A percentile compares a stretch with the other conserved stretches of the same genome.
Evolutionary conservation across 1,140 invertebrate genomes (phyloP).

Genomic region (Danaus plexippus): DNA sequence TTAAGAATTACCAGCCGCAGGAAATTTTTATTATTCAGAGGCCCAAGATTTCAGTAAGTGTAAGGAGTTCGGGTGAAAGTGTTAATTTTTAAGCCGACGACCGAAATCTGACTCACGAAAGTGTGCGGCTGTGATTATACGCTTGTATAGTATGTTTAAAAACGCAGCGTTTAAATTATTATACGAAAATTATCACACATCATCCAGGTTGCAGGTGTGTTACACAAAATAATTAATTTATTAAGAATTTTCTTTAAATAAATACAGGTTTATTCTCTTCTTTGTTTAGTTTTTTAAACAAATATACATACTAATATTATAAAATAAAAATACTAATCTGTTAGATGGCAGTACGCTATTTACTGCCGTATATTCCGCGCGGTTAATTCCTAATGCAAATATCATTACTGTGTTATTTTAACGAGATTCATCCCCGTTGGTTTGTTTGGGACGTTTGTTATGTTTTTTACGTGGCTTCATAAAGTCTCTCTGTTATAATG

Average conservation of each 20-base stretch:
- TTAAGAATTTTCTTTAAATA: not conserved
- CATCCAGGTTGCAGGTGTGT: not conserved
- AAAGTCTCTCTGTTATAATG: slow-evolving; percentile 17
- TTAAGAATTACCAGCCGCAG: slow-evolving; percentile 31
- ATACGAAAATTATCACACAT: no score
- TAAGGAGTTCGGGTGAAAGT: slow-evolving; percentile 36
- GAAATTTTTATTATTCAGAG: slow-evolving; percentile 54
- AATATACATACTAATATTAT: not conserved
- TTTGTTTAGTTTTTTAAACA: not conserved
- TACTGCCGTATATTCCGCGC: slow-evolving; percentile 19
- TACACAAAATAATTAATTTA: not conserved
- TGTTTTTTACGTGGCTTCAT: slow-evolving; percentile 23
- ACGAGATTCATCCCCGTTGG: slow-evolving; percentile 46
- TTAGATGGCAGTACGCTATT: not conserved
- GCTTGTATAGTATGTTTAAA: slow-evolving; percentile 2
- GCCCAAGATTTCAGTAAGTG: slow-evolving; percentile 40
- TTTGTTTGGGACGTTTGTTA: slow-evolving; percentile 32
- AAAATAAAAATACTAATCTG: not conserved
- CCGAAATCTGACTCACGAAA: slow-evolving; percentile 38
- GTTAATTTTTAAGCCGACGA: slow-evolving; percentile 59
- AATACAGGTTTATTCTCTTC: no score
- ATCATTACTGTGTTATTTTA: slow-evolving; percentile 48
- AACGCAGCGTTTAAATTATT: slow-evolving; percentile 3
- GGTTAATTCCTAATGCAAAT: slow-evolving; percentile 57
- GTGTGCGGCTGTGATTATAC: slow-evolving; percentile 25